Evolutionary conservation across 2,113 vertebrate genomes (phyloP).

Genomic region (Megaceryle torquata): DNA sequence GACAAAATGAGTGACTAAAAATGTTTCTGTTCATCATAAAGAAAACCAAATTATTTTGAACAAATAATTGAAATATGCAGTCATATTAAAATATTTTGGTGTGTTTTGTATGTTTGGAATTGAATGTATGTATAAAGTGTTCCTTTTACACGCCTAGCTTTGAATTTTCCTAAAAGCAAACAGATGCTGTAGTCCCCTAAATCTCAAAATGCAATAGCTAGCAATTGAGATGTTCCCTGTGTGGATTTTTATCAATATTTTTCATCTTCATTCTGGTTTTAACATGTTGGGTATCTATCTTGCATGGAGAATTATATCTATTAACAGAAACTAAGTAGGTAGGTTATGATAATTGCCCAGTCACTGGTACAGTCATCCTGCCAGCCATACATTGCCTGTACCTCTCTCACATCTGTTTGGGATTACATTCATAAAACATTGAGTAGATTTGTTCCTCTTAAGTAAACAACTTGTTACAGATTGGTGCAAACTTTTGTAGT

Average conservation of each 20-base stretch:
- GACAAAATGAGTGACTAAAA: background rate
- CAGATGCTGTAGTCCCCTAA: background rate
- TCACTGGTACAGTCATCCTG: background rate
- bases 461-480: background rate
- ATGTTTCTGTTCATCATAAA: background rate
- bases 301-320: background rate
- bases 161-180: background rate
- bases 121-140: background rate
- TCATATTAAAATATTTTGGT: background rate
- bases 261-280: background rate
- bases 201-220: background rate
- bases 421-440: rapidly evolving
- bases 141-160: background rate
- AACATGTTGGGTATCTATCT: background rate
- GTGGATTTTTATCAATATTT: background rate
- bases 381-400: background rate
- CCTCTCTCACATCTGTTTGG: background rate
- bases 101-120: background rate
- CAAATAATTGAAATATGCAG: conserved; percentile 5
- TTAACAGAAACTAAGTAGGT: background rate
- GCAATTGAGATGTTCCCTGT: background rate
- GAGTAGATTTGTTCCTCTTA: background rate
- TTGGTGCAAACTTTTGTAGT: background rate
- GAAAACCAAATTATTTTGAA: conserved; percentile 11
- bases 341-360: background rate